Evolutionary conservation across 2,888 invertebrate species (phyloP).

Genomic region (Catonia carolina): DNA sequence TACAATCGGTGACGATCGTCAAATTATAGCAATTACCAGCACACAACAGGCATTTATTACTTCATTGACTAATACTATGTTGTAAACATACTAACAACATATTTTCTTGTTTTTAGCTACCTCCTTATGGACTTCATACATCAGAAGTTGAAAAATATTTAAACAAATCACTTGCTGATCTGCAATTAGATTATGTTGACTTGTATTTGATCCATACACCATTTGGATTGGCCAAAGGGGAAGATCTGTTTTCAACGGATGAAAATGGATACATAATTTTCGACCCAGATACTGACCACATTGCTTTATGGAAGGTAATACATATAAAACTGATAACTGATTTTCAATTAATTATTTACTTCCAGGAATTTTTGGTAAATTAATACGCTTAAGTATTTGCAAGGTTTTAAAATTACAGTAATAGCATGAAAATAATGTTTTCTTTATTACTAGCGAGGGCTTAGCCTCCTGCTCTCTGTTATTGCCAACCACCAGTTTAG

Average conservation of each 20-base stretch:
- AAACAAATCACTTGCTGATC: conserved; percentile 53
- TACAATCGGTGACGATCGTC: too few relatives aligned
- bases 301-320: conserved; percentile 63
- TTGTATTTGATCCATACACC: conserved; percentile 74
- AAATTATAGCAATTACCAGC: too few relatives aligned
- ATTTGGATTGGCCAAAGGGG: conserved; percentile 53
- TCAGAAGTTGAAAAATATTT: conserved; percentile 59
- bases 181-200: conserved; percentile 65
- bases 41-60: too few relatives aligned
- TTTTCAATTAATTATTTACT: not conserved
- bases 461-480: too few relatives aligned
- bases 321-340: not conserved
- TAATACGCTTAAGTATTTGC: too few relatives aligned
- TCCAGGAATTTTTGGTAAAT: not conserved
- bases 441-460: too few relatives aligned
- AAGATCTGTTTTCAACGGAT: conserved; percentile 50
- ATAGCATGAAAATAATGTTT: too few relatives aligned
- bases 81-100: not conserved
- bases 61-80: too few relatives aligned
- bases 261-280: conserved; percentile 54
- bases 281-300: conserved; percentile 56
- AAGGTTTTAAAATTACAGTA: too few relatives aligned
- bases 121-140: conserved; percentile 60
- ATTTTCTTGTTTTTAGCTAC: conserved; percentile 49
- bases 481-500: too few relatives aligned